Evolutionary conservation across 92 coral and sea anemone genomes (phyloP), one percentile per base, ranked within the genome.

Genomic region (Epizoanthus ramosus): DNA sequence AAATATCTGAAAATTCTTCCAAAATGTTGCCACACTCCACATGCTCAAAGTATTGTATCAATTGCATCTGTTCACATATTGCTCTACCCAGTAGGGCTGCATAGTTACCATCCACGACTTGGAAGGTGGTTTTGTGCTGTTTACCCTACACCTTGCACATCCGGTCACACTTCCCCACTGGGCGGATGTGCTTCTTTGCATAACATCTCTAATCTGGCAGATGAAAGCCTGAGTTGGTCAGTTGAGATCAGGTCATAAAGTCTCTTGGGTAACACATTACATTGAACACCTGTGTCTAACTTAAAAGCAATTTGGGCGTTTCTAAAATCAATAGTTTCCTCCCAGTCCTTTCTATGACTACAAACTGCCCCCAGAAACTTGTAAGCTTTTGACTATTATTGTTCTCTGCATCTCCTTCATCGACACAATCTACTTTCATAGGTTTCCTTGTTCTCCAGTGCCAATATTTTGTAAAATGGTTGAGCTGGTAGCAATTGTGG

Each of bases 1-100:
- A 87, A 37, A 87, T 82, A 16, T 81, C 72, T 35, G 87, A 87
- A 8, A 80, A 87, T 24, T 81, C 68, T n/a, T 80, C 86, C 17
- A 80, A 74, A 23, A 86, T 67, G 33, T 74, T 80, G 18, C 1
- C 71, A 66, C 75, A 28, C 67, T 13, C 24, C 4, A 80, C 28
- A 13, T 59, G 15, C 13, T 80, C 68, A 53, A 65, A 21, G 43
- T 74, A 57, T 37, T 80, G 75, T 14, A 80, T 66, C 28, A 81
- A 35, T n/a, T 71, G 19, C 33, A 79, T 5, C 14, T 79, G 7
- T 58, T 79, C 73, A 18, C 73, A 63, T 28, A 66, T 43, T 68
- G 61, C 24, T 68, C 85, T 17, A 16, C 84, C 74, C 33, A 80
- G 25, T 16, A 65, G 72, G 28, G 63, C 72, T 70, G 45, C 33